Conservation (phyloP, 30 jellyfish, hydroid and myxozoan genomes). For the Aurelia aurita region DNA sequence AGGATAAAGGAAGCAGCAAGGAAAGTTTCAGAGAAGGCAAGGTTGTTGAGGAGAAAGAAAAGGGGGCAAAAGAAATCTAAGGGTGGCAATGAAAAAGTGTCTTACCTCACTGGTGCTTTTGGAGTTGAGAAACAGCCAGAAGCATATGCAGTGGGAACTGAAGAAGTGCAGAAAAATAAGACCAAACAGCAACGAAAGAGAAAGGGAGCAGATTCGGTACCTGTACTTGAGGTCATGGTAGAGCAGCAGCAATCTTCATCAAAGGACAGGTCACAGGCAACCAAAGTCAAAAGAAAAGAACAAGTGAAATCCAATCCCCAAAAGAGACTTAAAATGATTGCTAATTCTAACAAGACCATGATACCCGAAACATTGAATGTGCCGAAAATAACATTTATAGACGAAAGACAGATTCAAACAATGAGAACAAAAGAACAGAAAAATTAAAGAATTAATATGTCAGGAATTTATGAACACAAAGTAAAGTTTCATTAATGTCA, state of each 20-base stretch:
- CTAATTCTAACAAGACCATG: neutral
- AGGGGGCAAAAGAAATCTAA: neutral
- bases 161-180: neutral
- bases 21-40: neutral
- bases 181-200: neutral
- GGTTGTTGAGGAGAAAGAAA: neutral
- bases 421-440: neutral
- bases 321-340: neutral
- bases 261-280: too few species aligned
- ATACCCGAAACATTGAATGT: neutral
- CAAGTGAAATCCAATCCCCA: neutral
- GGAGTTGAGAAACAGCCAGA: conserved; percentile 3
- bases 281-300: neutral
- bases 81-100: neutral
- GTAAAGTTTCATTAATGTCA: neutral
- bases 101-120: conserved; percentile 9
- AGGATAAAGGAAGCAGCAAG: neutral
- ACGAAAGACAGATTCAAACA: neutral
- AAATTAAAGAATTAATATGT: conserved; percentile 2
- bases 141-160: neutral
- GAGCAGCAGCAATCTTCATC: too few species aligned
- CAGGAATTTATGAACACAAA: neutral
- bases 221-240: neutral
- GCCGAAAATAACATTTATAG: neutral
- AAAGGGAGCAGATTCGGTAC: neutral